Evolutionary conservation across 1,140 invertebrate species (phyloP), one percentile per base, ranked within the genome.

Genomic region (Calosoma granatense): DNA sequence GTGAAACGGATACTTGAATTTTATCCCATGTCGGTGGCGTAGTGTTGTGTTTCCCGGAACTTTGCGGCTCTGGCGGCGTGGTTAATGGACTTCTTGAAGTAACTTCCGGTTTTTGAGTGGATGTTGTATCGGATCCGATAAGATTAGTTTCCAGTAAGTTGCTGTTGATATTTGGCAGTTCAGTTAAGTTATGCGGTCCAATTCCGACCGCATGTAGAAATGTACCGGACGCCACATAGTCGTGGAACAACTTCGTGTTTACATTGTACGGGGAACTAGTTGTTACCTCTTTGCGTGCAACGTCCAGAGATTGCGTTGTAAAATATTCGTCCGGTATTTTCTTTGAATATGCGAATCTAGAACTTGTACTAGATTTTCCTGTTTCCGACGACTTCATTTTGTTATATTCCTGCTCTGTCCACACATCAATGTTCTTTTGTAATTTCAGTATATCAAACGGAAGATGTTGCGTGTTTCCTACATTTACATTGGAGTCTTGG

Each of bases 391-490:
- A 63, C 63, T 67, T 70, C 54, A 14, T 65, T 41, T 78, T 78
- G 6, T 80, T 80, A 68, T 79, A 86, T 69, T 86, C 84, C 74
- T 88, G 84, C 62, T 86, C 84, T 1, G 87, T 90, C 88, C 88
- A 90, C 26, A 86, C 84, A 64, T 90, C 87, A 36, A 90, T 90
- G 61, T 87, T 88, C 63, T 88, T 86, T 66, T 90, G 87, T 51
- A 90, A 67, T 64, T 82, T 82, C 20, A 81, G 78, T 15, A 86
- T 78, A 64, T 88, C 85, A 62, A 87, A 84, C 0, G 79, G 79
- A 36, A 78, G 77, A 57, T 77, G 22, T 70, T 56, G 20, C 20
- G 19, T 53, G 14, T 58, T 56, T 30, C 2, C 15, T 54, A 20
- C 12, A 11, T 30, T 11, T 26, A 36, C 26, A n/a, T 55, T 55